A percentile compares a stretch with the other conserved stretches of the same genome.
These are phyloP conservation scores for Belgica antarctica DNA, from an alignment of 2,888 invertebrate species.

Conservation along the genomic window DNA sequence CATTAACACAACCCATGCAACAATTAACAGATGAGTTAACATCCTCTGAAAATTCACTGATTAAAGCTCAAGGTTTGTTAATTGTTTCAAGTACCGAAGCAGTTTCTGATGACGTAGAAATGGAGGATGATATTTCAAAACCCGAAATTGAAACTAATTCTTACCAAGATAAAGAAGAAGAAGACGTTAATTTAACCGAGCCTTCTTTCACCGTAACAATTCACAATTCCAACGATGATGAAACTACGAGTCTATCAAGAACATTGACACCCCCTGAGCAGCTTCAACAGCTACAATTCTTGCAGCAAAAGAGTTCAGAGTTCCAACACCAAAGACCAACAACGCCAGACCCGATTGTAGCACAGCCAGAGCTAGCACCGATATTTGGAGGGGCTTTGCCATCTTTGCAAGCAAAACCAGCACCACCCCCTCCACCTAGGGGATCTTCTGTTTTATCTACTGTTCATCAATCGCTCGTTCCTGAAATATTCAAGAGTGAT, in stretches of 20 bases:
- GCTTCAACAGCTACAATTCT: conserved; percentile 25
- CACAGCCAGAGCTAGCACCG: conserved; percentile 36
- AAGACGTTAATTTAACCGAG: neutral
- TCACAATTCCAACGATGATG: conserved; percentile 6
- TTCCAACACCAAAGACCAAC: conserved; percentile 29
- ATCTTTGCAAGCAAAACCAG: conserved; percentile 44
- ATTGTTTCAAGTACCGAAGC: neutral
- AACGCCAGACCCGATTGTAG: conserved; percentile 39
- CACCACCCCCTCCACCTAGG: conserved; percentile 46
- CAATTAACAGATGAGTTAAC: neutral
- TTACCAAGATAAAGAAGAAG: neutral
- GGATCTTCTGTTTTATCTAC: conserved; percentile 46
- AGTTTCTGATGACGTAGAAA: neutral
- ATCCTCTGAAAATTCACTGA: neutral
- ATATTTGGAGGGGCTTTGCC: conserved; percentile 15
- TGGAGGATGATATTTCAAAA: conserved; percentile 28
- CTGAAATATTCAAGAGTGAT: conserved; percentile 56
- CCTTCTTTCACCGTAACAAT: conserved; percentile 4
- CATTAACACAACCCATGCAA: neutral
- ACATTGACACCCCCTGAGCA: conserved; percentile 17
- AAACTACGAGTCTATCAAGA: neutral
- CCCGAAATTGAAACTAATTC: conserved; percentile 47
- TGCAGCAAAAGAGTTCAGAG: neutral
- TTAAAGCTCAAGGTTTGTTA: neutral
- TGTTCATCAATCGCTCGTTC: conserved; percentile 30